These are phyloP conservation scores for Chaetophractus vellerosus DNA, from an alignment of 2,797 vertebrate genomes.

Conservation along the genomic window DNA sequence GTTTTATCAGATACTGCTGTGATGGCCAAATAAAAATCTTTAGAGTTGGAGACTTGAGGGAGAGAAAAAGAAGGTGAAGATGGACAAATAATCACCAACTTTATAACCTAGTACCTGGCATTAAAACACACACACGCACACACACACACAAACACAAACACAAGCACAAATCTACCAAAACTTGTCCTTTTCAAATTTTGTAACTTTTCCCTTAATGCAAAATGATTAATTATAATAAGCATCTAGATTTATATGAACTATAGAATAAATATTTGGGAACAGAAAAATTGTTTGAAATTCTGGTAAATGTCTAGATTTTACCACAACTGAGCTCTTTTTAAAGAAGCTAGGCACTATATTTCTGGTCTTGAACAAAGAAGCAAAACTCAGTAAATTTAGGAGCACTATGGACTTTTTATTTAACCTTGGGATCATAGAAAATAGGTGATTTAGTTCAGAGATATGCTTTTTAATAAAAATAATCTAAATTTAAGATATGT, in stretches of 20 bases:
- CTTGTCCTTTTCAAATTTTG: background rate
- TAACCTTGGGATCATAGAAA: background rate
- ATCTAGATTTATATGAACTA: background rate
- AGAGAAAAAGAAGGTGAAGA: conserved; percentile 25
- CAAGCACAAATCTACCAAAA: background rate
- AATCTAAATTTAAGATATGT: background rate
- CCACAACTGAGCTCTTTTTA: background rate
- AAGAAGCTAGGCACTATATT: background rate
- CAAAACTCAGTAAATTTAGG: background rate
- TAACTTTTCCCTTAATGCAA: background rate
- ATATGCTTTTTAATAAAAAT: conserved; percentile 46
- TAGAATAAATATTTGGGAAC: background rate
- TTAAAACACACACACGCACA: background rate
- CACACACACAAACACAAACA: background rate
- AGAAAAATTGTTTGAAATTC: background rate
- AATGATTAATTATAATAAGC: conserved; percentile 1
- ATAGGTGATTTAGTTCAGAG: background rate
- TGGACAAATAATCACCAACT: background rate
- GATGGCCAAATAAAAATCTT: background rate
- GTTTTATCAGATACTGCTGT: background rate
- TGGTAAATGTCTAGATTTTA: conserved; percentile 14
- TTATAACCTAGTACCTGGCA: background rate
- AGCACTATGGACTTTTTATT: background rate
- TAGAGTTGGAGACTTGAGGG: background rate
- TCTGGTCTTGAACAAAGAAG: background rate